These are phyloP conservation scores for Leptestheria dahalacensis DNA, from an alignment of 1,140 invertebrate genomes.

Conservation along the genomic window DNA sequence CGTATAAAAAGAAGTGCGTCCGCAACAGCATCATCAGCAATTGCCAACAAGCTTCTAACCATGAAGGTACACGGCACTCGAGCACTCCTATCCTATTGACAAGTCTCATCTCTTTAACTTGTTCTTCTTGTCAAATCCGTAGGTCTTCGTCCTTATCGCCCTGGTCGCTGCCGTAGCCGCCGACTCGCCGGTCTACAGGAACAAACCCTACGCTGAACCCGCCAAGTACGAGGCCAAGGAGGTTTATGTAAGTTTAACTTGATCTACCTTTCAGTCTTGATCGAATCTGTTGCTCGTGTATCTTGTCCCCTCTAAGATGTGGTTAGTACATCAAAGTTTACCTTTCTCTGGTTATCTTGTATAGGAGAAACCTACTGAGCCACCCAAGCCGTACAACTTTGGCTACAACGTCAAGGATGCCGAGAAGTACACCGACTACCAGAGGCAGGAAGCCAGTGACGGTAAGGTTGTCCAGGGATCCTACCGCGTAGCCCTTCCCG, in stretches of 20 bases:
- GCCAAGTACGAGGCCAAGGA: neutral
- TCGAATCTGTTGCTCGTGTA: no score
- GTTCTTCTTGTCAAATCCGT: neutral
- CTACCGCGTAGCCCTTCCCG: constrained; percentile 21
- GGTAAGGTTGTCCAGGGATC: constrained; percentile 17
- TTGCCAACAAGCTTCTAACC: neutral
- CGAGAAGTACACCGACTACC: constrained; percentile 11
- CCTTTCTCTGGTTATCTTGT: neutral
- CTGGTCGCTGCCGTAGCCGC: neutral
- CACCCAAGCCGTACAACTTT: constrained; percentile 11
- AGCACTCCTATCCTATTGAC: neutral
- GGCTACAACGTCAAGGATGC: constrained; percentile 13
- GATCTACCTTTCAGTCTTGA: neutral
- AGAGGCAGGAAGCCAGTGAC: neutral
- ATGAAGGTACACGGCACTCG: neutral
- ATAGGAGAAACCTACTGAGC: neutral
- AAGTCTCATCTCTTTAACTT: neutral
- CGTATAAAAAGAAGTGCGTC: neutral
- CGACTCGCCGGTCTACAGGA: neutral
- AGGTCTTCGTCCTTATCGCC: neutral
- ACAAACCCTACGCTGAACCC: neutral
- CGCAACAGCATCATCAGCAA: neutral
- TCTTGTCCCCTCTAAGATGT: no score
- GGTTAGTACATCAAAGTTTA: no score
- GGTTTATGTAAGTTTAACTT: neutral